Conservation (phyloP, 1,140 invertebrate species). For the Stegodyphus dumicola region DNA sequence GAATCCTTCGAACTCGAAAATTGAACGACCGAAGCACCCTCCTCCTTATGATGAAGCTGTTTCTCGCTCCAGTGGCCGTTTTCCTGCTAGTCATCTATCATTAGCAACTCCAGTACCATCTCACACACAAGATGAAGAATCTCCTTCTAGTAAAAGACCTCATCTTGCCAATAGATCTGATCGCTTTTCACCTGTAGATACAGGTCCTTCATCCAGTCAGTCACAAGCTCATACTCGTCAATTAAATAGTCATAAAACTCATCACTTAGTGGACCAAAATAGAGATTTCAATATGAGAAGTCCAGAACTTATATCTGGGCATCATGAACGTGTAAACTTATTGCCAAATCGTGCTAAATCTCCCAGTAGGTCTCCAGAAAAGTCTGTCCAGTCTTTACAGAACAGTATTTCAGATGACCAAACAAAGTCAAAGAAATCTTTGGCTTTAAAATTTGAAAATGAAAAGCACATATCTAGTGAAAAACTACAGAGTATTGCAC, state of each 20-base stretch:
- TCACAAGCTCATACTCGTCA: conserved; percentile 27
- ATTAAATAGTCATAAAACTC: conserved; percentile 44
- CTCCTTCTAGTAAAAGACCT: conserved; percentile 71
- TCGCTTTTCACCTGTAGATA: conserved; percentile 21
- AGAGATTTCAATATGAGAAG: conserved; percentile 19
- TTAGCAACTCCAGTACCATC: conserved; percentile 31
- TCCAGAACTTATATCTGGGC: background rate
- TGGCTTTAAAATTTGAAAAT: conserved; percentile 20
- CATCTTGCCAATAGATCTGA: conserved; percentile 45
- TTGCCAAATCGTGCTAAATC: conserved; percentile 40
- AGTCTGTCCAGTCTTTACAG: background rate
- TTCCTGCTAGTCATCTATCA: conserved; percentile 56
- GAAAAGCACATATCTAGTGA: conserved; percentile 9
- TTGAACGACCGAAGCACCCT: conserved; percentile 62
- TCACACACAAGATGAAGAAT: conserved; percentile 86
- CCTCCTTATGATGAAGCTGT: conserved; percentile 63
- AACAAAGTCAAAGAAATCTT: conserved; percentile 23
- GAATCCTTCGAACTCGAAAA: conserved; percentile 8
- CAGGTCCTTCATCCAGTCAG: conserved; percentile 32
- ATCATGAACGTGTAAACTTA: background rate
- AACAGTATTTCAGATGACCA: conserved; percentile 15
- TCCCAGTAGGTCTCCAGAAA: conserved; percentile 42
- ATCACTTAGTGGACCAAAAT: conserved; percentile 28
- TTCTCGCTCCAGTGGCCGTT: conserved; percentile 56
- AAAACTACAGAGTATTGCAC: conserved; percentile 18